These are phyloP conservation scores for Procambarus clarkii DNA, from an alignment of 1,140 invertebrate species.

Conservation along the genomic window DNA sequence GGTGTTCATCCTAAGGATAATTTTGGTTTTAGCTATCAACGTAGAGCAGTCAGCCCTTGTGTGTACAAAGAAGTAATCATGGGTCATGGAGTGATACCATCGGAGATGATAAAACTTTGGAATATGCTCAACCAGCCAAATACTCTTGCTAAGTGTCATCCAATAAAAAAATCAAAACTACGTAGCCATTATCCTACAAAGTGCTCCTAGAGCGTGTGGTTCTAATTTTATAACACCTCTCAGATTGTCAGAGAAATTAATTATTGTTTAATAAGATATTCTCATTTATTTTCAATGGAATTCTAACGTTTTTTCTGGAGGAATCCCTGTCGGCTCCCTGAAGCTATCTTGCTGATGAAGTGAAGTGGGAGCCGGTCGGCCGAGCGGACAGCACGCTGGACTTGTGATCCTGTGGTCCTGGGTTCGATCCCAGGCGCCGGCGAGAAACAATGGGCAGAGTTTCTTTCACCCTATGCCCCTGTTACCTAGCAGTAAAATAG, in stretches of 20 bases:
- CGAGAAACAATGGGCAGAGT: no score
- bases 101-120: slow-evolving; percentile 72
- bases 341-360: no score
- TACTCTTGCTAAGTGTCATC: slow-evolving; percentile 44
- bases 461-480: no score
- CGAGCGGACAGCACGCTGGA: no score
- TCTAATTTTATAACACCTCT: not conserved
- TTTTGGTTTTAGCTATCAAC: slow-evolving; percentile 80
- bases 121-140: slow-evolving; percentile 63
- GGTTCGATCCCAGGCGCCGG: no score
- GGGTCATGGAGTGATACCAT: slow-evolving; percentile 73
- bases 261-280: no score
- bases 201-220: slow-evolving; percentile 40
- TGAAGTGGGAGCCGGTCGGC: no score
- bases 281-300: no score
- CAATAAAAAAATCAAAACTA: slow-evolving; percentile 53
- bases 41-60: slow-evolving; percentile 74
- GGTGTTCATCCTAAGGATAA: slow-evolving; percentile 74
- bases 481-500: no score
- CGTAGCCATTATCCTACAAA: slow-evolving; percentile 32
- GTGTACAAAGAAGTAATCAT: slow-evolving; percentile 73
- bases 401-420: no score
- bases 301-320: no score
- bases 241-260: not conserved
- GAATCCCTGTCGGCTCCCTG: no score